phyloP scores from a whole-genome alignment of 1,140 invertebrate genomes.

The Dolichoris vasculosae region DNA sequence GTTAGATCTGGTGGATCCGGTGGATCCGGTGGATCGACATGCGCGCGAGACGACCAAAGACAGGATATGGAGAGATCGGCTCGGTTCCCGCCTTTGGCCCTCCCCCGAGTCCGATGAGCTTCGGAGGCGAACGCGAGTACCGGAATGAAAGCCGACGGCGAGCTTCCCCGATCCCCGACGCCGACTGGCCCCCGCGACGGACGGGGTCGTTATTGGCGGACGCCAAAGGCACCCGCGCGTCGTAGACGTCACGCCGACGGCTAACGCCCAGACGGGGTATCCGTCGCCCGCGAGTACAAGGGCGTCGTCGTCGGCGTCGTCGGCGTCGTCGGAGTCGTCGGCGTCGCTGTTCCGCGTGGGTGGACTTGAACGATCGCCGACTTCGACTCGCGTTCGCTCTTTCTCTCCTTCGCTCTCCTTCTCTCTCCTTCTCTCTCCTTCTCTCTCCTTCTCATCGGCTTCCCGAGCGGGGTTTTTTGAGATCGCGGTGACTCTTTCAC shows the following conservation, averaged over 20 bases:
- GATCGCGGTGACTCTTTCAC: background rate
- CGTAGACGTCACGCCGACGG: constrained; percentile 71
- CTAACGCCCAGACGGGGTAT: constrained; percentile 68
- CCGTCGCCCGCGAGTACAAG: background rate
- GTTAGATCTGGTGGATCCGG: too few relatives aligned
- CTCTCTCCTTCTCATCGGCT: background rate
- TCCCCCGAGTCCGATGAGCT: background rate
- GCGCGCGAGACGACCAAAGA: too few relatives aligned
- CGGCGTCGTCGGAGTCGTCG: too few relatives aligned
- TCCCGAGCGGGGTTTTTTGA: background rate
- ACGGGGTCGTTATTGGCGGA: constrained; percentile 67
- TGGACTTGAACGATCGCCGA: constrained; percentile 69
- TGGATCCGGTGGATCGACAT: too few relatives aligned
- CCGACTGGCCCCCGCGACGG: constrained; percentile 46
- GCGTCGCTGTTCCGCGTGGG: constrained; percentile 65
- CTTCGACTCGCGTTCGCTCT: constrained; percentile 40
- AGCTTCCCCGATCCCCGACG: background rate
- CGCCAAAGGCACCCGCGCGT: constrained; percentile 65
- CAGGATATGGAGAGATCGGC: background rate
- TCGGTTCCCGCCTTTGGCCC: background rate
- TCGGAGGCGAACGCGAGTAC: background rate
- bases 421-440: background rate
- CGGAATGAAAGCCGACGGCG: background rate
- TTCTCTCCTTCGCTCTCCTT: background rate
- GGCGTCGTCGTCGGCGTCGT: constrained; percentile 58